phyloP scores from a whole-genome alignment of 2,113 vertebrate species.

The Polypterus bichir region DNA sequence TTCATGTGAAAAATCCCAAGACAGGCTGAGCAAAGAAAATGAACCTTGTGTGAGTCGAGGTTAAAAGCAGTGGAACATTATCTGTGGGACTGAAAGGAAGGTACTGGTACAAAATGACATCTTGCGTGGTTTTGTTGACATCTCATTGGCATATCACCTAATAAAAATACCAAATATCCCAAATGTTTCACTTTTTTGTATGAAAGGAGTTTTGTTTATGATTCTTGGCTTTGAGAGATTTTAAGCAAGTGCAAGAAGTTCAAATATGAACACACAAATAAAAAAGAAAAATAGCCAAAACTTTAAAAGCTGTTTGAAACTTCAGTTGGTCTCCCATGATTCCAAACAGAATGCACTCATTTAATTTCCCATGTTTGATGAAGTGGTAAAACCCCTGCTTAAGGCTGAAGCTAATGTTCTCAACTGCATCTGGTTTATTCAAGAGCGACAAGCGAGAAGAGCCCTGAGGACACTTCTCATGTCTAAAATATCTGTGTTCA shows the following conservation, averaged over 20 bases:
- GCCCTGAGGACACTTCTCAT: slow-evolving; percentile 1
- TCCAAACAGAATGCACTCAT: neutral
- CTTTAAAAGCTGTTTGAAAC: slow-evolving; percentile 4
- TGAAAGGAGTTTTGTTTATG: slow-evolving; percentile 19
- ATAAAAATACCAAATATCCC: no score
- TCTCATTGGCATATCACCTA: no score
- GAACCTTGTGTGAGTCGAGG: slow-evolving; percentile 22
- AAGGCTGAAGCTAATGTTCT: slow-evolving; percentile 2
- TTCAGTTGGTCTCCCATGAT: neutral
- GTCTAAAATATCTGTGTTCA: neutral
- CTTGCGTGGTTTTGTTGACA: no score
- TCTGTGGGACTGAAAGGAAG: no score
- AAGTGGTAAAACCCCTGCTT: neutral
- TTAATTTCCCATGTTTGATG: neutral
- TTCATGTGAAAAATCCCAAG: slow-evolving; percentile 42
- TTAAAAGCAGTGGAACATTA: slow-evolving; percentile 10
- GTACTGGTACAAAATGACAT: no score
- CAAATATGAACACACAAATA: slow-evolving; percentile 18
- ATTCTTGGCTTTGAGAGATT: slow-evolving; percentile 29
- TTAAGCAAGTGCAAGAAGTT: slow-evolving; percentile 6
- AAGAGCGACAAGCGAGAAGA: neutral
- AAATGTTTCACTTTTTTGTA: no score
- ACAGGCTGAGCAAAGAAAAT: slow-evolving; percentile 27
- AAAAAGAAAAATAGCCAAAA: neutral
- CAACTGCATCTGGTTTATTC: neutral